Evolutionary conservation across 2,113 vertebrate genomes (phyloP), one percentile per base, ranked within the genome.

Genomic region (Phainopepla nitens): DNA sequence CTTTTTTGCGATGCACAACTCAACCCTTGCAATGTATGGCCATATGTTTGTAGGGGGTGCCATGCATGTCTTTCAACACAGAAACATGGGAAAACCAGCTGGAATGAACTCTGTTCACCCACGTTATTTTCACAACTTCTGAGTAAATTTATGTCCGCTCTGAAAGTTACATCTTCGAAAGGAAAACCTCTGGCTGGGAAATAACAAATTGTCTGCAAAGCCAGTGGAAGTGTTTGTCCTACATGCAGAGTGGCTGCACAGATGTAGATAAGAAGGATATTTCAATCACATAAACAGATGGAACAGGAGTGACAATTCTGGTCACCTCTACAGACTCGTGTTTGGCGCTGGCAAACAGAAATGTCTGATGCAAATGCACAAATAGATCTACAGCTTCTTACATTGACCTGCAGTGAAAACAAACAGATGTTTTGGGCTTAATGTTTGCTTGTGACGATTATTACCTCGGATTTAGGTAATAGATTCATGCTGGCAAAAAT

Each of bases 341-440:
- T 60, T 73, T 86, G 87, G 56, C 68, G 33, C 54, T 33, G 75
- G 70, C 82, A 78, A 78, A 53, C 24, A 58, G 11, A 61, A 80
- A 35, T 16, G 64, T 81, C 72, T 60, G 41, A 41, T 58, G 27
- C 29, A 81, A 92, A 78, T 50, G 15, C 44, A 62, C 29, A 68
- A 77, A 68, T 28, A 93, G 16, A 69, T 53, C 45, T 93, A 70
- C 58, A 88, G 64, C 71, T 81, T 96, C 47, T 53, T 54, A 7
- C 54, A 1, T 3, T 70, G 66, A 82, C 82, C 66, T 77, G 60
- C 60, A 75, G 4, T 19, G 15, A 51, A 29, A 81, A 81, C n/a
- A 81, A 83, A 25, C 85, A 92, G 82, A 56, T 87, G 75, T 81
- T 86, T 96, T 42, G 39, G 66, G 39, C 49, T 78, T 77, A 54